Conservation (phyloP, 2,888 invertebrate species). For the Pammene fasciana region DNA sequence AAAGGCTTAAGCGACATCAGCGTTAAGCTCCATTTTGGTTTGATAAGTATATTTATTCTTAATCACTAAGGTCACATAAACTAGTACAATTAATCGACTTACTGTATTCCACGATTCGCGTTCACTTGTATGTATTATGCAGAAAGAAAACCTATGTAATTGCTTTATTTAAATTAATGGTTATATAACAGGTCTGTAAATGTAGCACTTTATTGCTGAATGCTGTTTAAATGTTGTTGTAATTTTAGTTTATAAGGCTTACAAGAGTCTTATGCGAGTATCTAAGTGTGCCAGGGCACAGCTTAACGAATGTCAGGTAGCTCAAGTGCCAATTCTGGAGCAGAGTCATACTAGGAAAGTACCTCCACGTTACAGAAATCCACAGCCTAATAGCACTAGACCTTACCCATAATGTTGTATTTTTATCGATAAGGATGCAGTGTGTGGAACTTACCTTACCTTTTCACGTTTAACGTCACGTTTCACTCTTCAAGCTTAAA, state of each 20-base stretch:
- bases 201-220: background rate
- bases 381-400: too few species aligned
- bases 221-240: background rate
- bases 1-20: background rate
- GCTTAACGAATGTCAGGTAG: too few species aligned
- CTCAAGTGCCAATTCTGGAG: too few species aligned
- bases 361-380: too few species aligned
- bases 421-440: too few species aligned
- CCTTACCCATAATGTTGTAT: too few species aligned
- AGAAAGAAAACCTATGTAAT: constrained; percentile 23
- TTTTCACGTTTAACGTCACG: too few species aligned
- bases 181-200: constrained; percentile 6
- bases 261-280: too few species aligned
- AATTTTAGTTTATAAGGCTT: constrained; percentile 6
- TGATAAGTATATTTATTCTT: constrained; percentile 2
- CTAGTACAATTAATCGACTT: constrained; percentile 31
- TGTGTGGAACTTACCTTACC: too few species aligned
- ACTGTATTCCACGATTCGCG: constrained; percentile 26
- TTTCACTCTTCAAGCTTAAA: too few species aligned
- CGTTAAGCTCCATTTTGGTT: background rate
- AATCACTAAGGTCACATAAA: constrained; percentile 31
- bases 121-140: constrained; percentile 24
- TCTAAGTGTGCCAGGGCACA: too few species aligned
- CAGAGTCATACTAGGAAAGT: too few species aligned
- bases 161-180: constrained; percentile 17